Percentiles rank a stretch among this genome's conserved stretches.
phyloP scores from a whole-genome alignment of 1,140 invertebrate genomes.

The Eufriesea mexicana region DNA sequence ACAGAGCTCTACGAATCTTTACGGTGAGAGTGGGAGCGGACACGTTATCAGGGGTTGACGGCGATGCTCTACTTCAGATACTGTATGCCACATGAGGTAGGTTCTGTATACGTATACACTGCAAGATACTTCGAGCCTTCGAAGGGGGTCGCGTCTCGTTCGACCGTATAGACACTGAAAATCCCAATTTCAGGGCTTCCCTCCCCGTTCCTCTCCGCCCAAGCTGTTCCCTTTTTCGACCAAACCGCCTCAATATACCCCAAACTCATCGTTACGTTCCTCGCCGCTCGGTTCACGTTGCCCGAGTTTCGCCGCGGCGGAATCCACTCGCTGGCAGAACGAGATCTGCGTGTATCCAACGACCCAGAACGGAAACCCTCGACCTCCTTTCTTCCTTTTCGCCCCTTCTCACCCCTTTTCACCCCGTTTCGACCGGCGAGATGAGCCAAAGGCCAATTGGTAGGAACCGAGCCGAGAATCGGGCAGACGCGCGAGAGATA shows the following conservation, averaged over 20 bases:
- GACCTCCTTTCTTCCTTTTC: not conserved
- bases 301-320: not conserved
- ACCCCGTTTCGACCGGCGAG: not conserved
- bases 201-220: not conserved
- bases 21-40: conserved; percentile 25
- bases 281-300: not conserved
- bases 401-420: not conserved
- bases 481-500: not conserved
- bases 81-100: not conserved
- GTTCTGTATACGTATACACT: not conserved
- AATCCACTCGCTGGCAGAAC: not conserved
- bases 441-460: not conserved
- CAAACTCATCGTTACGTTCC: not conserved
- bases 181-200: not conserved
- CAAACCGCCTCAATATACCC: conserved; percentile 37
- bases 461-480: not conserved
- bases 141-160: conserved; percentile 21
- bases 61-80: conserved; percentile 36
- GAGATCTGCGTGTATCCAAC: not conserved
- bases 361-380: not conserved
- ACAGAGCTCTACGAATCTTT: conserved; percentile 31
- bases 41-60: conserved; percentile 9
- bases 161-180: conserved; percentile 2
- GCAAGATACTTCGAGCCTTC: conserved; percentile 8
- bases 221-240: conserved; percentile 15